Evolutionary conservation across 2,888 invertebrate species (phyloP).

Genomic region (Drosophila putrida): DNA sequence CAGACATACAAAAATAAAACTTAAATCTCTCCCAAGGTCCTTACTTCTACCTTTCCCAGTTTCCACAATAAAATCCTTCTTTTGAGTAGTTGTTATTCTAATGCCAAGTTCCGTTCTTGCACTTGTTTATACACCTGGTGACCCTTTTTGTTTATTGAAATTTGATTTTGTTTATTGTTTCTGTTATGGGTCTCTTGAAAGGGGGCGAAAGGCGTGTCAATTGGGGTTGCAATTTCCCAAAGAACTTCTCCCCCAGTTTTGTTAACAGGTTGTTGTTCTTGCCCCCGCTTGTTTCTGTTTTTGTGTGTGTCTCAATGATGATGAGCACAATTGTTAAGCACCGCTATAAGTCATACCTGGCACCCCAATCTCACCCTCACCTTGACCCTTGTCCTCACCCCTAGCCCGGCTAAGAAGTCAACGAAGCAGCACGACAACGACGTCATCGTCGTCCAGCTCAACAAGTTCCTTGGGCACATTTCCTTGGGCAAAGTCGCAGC

Average conservation of each 20-base stretch:
- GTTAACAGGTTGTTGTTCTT: slow-evolving; percentile 61
- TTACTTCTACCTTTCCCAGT: too few relatives aligned
- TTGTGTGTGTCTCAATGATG: slow-evolving; percentile 30
- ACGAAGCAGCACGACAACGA: slow-evolving; percentile 65
- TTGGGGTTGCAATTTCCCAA: slow-evolving; percentile 9
- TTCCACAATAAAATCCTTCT: too few relatives aligned
- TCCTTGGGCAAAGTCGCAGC: slow-evolving; percentile 13
- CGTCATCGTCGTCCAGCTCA: slow-evolving; percentile 65
- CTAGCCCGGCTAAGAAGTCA: slow-evolving; percentile 55
- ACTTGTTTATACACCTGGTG: slow-evolving; percentile 72
- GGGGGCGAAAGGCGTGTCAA: not conserved
- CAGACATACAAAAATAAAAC: not conserved
- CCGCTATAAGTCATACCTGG: slow-evolving; percentile 28
- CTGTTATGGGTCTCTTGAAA: not conserved
- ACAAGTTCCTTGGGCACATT: slow-evolving; percentile 61
- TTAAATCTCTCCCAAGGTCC: too few relatives aligned
- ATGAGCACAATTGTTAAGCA: slow-evolving; percentile 40
- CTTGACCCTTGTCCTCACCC: slow-evolving; percentile 6
- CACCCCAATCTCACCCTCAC: slow-evolving; percentile 2
- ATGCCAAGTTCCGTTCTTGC: slow-evolving; percentile 4
- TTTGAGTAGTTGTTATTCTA: slow-evolving; percentile 20
- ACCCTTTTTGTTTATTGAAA: slow-evolving; percentile 65
- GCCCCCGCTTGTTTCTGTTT: not conserved
- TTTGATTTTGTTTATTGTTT: slow-evolving; percentile 69
- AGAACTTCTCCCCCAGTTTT: slow-evolving; percentile 14